A percentile compares a stretch with the other conserved stretches of the same genome.
Evolutionary conservation across 2,888 invertebrate species (phyloP).

Genomic region (Osmoderma eremita): DNA sequence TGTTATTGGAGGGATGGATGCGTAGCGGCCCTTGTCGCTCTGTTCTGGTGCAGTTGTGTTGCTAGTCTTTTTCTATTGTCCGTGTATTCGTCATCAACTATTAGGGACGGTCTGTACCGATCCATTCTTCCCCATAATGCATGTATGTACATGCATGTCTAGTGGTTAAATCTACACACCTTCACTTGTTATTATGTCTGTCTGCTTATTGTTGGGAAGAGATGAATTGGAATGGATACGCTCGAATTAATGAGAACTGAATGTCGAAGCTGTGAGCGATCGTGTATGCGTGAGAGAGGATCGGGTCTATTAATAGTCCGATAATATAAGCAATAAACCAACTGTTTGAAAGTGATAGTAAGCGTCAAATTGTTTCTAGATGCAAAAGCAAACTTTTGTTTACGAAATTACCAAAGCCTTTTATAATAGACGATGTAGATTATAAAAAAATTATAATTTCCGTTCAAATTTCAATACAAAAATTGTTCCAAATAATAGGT

Average conservation of each 20-base stretch:
- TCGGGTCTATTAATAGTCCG: too few relatives aligned
- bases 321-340: too few relatives aligned
- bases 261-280: background rate
- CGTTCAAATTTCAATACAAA: too few relatives aligned
- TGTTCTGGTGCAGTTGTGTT: constrained; percentile 7
- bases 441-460: too few relatives aligned
- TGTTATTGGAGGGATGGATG: constrained; percentile 42
- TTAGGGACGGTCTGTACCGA: constrained; percentile 31
- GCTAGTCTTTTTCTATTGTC: constrained; percentile 38
- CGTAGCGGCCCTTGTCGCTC: background rate
- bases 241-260: constrained; percentile 18
- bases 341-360: too few relatives aligned
- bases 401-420: too few relatives aligned
- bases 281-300: too few relatives aligned
- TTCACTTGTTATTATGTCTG: constrained; percentile 24
- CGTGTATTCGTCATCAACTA: constrained; percentile 35
- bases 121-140: background rate
- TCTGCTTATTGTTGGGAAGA: constrained; percentile 28
- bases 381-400: too few relatives aligned
- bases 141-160: background rate
- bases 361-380: too few relatives aligned
- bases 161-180: constrained; percentile 37
- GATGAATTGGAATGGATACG: constrained; percentile 22
- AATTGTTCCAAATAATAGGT: too few relatives aligned
- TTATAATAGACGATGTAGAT: too few relatives aligned